Conservation (phyloP, 1,140 invertebrate genomes). For the Caenorhabditis briggsae region DNA sequence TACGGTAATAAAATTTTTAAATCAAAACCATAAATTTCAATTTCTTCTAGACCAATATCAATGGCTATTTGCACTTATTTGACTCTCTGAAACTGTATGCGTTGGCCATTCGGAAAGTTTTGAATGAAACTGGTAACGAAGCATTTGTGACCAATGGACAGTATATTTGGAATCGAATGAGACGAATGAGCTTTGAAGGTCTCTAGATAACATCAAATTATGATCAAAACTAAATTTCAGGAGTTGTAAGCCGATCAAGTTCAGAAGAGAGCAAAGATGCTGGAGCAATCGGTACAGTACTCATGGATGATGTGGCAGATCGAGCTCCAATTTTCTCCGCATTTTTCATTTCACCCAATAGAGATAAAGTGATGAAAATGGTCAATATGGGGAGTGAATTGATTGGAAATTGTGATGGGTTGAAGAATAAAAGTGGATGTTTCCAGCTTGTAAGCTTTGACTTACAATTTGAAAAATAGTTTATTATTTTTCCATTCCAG, state of each 20-base stretch:
- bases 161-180: constrained; percentile 75
- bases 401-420: constrained; percentile 73
- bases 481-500: constrained; percentile 59
- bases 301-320: constrained; percentile 77
- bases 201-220: no score
- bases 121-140: constrained; percentile 69
- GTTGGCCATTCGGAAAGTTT: constrained; percentile 70
- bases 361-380: constrained; percentile 77
- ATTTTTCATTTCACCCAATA: constrained; percentile 75
- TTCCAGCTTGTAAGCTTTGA: constrained; percentile 71
- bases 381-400: constrained; percentile 71
- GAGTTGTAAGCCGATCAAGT: constrained; percentile 70
- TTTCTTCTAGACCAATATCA: constrained; percentile 74
- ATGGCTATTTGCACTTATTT: constrained; percentile 74
- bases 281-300: constrained; percentile 69
- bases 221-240: constrained; percentile 64
- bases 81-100: constrained; percentile 75
- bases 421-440: constrained; percentile 73
- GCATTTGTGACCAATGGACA: constrained; percentile 70
- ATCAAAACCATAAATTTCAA: background rate
- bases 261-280: constrained; percentile 15
- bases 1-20: constrained; percentile 56
- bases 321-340: constrained; percentile 73
- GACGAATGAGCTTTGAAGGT: constrained; percentile 75
- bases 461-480: background rate